A percentile compares a stretch with the other conserved stretches of the same genome.
Evolutionary conservation across 2,797 vertebrate genomes (phyloP).

Genomic region (Rhynchonycteris naso): DNA sequence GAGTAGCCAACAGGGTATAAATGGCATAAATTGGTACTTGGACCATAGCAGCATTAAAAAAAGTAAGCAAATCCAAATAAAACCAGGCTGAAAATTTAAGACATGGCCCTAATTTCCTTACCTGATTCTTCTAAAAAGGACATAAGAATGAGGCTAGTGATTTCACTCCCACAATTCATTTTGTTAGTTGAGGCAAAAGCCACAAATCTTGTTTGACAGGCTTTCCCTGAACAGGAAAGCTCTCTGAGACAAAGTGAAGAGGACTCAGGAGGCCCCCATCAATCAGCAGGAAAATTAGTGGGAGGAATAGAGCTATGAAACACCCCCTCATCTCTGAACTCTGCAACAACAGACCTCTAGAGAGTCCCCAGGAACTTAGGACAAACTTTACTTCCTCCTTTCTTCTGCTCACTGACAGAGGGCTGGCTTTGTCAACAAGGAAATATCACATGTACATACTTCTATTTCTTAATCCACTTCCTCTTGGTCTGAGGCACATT

Average conservation of each 20-base stretch:
- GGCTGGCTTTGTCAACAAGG: slow-evolving; percentile 3
- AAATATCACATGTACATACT: neutral
- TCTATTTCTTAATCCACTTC: neutral
- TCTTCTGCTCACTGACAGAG: neutral
- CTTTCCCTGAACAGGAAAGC: neutral
- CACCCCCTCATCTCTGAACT: neutral
- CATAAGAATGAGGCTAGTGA: neutral
- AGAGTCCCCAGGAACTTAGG: neutral
- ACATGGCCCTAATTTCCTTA: neutral
- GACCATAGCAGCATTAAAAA: neutral
- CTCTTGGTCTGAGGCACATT: slow-evolving; percentile 3
- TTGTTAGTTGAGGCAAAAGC: neutral
- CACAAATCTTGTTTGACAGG: neutral
- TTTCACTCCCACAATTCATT: neutral
- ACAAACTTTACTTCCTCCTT: neutral
- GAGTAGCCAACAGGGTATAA: neutral
- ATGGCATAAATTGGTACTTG: slow-evolving; percentile 37
- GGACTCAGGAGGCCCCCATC: neutral
- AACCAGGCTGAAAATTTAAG: slow-evolving; percentile 1
- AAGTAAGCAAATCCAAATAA: slow-evolving; percentile 47
- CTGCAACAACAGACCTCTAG: neutral
- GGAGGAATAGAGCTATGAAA: neutral
- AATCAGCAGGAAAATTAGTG: neutral
- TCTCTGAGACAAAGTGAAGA: neutral
- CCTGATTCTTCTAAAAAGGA: neutral